A percentile compares a stretch with the other conserved stretches of the same genome.
Evolutionary conservation across 2,888 invertebrate species (phyloP).

Genomic region (Frankliniella fusca): DNA sequence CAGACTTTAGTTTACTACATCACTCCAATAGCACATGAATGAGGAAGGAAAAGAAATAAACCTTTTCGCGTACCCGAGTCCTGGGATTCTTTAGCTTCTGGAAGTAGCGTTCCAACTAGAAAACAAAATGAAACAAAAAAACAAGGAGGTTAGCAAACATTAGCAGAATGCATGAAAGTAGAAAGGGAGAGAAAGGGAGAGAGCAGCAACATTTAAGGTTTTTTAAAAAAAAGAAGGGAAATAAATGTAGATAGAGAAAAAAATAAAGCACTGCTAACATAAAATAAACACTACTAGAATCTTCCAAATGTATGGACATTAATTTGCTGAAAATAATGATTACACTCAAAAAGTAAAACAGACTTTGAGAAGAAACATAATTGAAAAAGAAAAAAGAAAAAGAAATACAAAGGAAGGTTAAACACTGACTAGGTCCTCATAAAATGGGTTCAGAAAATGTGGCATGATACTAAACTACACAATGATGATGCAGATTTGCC

Average conservation of each 20-base stretch:
- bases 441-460: not conserved
- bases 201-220: too few relatives aligned
- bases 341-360: not conserved
- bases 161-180: constrained; percentile 25
- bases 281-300: not conserved
- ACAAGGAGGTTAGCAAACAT: constrained; percentile 21
- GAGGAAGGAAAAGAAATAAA: constrained; percentile 25
- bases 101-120: constrained; percentile 84
- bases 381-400: not conserved
- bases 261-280: not conserved
- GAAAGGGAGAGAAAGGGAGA: constrained; percentile 25
- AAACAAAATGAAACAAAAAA: constrained; percentile 38
- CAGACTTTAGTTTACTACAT: constrained; percentile 6
- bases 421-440: not conserved
- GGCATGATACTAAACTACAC: not conserved
- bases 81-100: constrained; percentile 89
- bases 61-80: constrained; percentile 53
- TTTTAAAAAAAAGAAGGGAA: not conserved
- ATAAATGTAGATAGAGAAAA: not conserved
- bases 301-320: not conserved
- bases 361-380: not conserved
- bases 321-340: not conserved
- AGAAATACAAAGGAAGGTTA: not conserved
- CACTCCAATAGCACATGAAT: constrained; percentile 24
- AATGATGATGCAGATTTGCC: not conserved